These are phyloP conservation scores for Drosophila suzukii DNA, from an alignment of 1,140 invertebrate genomes.

Conservation along the genomic window DNA sequence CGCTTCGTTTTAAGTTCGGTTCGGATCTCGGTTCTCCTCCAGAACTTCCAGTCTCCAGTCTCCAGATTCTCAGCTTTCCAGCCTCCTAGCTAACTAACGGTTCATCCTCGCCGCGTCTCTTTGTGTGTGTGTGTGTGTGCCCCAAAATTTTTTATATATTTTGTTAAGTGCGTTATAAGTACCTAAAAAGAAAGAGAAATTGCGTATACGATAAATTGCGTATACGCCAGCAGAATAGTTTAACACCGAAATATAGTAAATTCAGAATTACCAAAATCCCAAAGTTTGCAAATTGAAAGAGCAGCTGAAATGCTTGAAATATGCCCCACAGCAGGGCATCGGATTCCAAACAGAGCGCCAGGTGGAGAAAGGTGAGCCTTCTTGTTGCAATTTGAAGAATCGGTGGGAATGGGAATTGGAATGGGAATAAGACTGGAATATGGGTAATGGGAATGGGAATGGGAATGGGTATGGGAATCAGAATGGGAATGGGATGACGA, in stretches of 20 bases:
- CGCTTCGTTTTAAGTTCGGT: background rate
- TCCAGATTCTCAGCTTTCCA: background rate
- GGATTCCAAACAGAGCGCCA: constrained; percentile 33
- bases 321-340: constrained; percentile 10
- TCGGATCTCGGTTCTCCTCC: background rate
- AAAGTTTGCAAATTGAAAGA: background rate
- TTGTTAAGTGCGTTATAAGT: constrained; percentile 5
- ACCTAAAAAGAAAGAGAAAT: background rate
- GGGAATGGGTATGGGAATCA: constrained; percentile 1
- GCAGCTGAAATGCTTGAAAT: background rate
- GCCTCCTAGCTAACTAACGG: background rate
- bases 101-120: background rate
- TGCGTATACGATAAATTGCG: constrained; percentile 6
- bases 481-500: constrained; percentile 6
- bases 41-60: constrained; percentile 1
- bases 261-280: background rate
- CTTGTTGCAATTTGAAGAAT: constrained; percentile 11
- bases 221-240: constrained; percentile 11
- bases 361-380: constrained; percentile 32
- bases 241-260: background rate
- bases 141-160: constrained; percentile 13
- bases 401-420: constrained; percentile 13
- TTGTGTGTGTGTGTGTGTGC: constrained; percentile 2
- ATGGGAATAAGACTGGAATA: background rate
- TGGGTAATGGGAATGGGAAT: constrained; percentile 13